Evolutionary conservation across 1,140 invertebrate genomes (phyloP), one percentile per base, ranked within the genome.

Genomic region (Condylostylus longicornis): DNA sequence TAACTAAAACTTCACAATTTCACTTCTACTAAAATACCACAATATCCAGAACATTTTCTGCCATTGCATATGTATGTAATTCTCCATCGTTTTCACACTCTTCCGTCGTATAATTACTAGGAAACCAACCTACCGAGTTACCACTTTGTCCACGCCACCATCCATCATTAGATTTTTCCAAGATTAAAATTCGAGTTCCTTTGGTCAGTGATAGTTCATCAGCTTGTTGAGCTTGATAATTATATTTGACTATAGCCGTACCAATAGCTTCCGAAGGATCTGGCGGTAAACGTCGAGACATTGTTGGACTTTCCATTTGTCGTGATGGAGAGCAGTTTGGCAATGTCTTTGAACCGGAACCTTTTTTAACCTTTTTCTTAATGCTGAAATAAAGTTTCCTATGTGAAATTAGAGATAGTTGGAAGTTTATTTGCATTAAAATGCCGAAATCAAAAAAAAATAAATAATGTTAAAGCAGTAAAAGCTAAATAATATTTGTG

Each of bases 151-250:
- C 95, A 53, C 91, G 75, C 94, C 94, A 98, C 95, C 95, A 99
- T 20, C 95, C 96, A 71, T 98, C 96, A 44, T 90, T 94, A 46
- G 89, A 95, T 65, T 98, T 98, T 64, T 98, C 95, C 40, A 98
- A 66, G 43, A 99, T 97, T 38, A 89, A 69, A 39, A 98, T 89
- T 48, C 84, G 67, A 20, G 82, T 84, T 40, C 91, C 91, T 67
- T 87, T 88, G 25, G 82, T 79, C 29, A 99, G 68, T 2, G 89
- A 82, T 6, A 99, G 64, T 62, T 99, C 96, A 58, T 99, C 96
- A 2, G 86, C 72, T 64, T 97, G 89, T 65, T 96, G 88, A 19
- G 93, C 90, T 66, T 93, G 86, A 62, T 98, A 98, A 64, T 93
- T 91, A 63, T 94, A 98, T 67, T 96, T 96, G 36, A 94, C 94